A percentile compares a stretch with the other conserved stretches of the same genome.
phyloP scores from a whole-genome alignment of 2,888 invertebrate genomes.

The Herminia tarsipennalis region DNA sequence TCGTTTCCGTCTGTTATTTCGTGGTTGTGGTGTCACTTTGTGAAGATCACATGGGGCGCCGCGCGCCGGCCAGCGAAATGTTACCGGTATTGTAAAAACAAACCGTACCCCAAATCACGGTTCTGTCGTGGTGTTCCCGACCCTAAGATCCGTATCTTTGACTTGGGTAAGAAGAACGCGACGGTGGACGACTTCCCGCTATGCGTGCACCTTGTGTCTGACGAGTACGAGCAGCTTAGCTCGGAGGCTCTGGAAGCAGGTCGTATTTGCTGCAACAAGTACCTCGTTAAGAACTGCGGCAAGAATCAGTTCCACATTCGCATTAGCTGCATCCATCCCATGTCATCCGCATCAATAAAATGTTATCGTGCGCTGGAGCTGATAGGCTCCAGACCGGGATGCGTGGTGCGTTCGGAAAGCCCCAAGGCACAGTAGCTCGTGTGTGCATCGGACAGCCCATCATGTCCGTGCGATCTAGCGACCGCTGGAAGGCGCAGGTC shows the following conservation, averaged over 20 bases:
- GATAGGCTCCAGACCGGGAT: constrained; percentile 99
- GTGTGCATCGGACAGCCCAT: constrained; percentile 99
- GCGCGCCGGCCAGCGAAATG: constrained; percentile 99
- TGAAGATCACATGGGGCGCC: constrained; percentile 94
- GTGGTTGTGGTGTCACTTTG: constrained; percentile 77
- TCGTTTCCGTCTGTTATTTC: constrained; percentile 56
- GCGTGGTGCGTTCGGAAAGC: constrained; percentile 99
- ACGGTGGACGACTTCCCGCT: constrained; percentile 99
- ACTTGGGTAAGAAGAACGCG: constrained; percentile 99
- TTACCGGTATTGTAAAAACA: constrained; percentile 99
- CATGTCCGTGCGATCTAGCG: constrained; percentile 98
- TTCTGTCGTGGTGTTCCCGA: constrained; percentile 99
- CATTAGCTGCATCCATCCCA: constrained; percentile 99
- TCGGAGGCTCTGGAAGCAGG: constrained; percentile 99
- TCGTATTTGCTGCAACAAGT: constrained; percentile 99
- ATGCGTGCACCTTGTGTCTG: constrained; percentile 99
- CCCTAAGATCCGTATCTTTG: constrained; percentile 99
- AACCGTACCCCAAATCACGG: constrained; percentile 99
- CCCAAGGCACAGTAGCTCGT: constrained; percentile 99
- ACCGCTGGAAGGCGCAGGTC: constrained; percentile 97
- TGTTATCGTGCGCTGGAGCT: constrained; percentile 99
- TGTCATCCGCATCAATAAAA: constrained; percentile 99
- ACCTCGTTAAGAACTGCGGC: constrained; percentile 98
- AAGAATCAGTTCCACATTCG: constrained; percentile 99
- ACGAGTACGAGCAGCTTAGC: constrained; percentile 99